A percentile compares a stretch with the other conserved stretches of the same genome.
phyloP scores from a whole-genome alignment of 92 coral and sea anemone genomes.

The Nematostella vectensis region DNA sequence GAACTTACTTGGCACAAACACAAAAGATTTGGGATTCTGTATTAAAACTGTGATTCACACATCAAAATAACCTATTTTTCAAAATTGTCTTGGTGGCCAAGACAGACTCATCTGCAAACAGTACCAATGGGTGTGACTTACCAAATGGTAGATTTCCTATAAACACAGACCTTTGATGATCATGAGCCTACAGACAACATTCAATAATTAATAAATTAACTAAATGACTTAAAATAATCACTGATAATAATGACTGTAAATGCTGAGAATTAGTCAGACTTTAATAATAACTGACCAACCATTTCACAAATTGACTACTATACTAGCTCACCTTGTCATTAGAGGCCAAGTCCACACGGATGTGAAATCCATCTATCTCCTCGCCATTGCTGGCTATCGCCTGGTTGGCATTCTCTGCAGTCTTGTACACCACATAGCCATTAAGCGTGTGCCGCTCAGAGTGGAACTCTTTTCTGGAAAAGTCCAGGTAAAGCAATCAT shows the following conservation, averaged over 20 bases:
- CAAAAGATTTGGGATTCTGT: too few species aligned
- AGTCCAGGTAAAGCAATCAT: neutral
- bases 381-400: slow-evolving; percentile 81
- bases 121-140: slow-evolving; percentile 35
- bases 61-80: too few species aligned
- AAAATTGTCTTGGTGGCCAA: too few species aligned
- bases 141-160: slow-evolving; percentile 96
- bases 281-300: too few species aligned
- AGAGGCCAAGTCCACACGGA: slow-evolving; percentile 80
- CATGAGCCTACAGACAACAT: slow-evolving; percentile 30
- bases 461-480: slow-evolving; percentile 70
- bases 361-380: slow-evolving; percentile 63
- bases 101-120: too few species aligned
- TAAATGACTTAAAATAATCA: too few species aligned
- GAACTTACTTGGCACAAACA: too few species aligned
- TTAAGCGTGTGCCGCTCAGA: slow-evolving; percentile 61
- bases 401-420: slow-evolving; percentile 39
- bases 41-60: too few species aligned
- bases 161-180: slow-evolving; percentile 80
- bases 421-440: slow-evolving; percentile 87
- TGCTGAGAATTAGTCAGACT: too few species aligned
- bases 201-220: neutral
- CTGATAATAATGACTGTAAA: too few species aligned
- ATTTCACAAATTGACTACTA: too few species aligned
- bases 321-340: too few species aligned